phyloP scores from a whole-genome alignment of 2,113 vertebrate genomes.

The Pycnonotus jocosus region DNA sequence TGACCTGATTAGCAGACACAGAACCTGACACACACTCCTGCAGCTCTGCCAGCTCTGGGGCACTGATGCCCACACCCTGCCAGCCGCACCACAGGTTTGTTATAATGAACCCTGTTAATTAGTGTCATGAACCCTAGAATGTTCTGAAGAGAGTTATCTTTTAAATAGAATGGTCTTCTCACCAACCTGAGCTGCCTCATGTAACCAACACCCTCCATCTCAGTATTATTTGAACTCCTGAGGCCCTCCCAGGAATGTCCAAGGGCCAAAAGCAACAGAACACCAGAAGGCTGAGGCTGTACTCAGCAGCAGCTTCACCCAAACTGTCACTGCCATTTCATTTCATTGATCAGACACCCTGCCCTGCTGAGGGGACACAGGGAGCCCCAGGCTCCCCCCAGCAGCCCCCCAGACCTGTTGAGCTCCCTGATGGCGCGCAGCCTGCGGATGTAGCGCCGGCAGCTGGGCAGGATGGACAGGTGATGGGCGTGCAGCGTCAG shows the following conservation, averaged over 20 bases:
- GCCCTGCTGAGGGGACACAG: accelerated
- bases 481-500: conserved; percentile 95
- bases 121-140: background rate
- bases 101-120: background rate
- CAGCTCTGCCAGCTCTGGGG: background rate
- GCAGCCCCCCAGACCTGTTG: conserved; percentile 79
- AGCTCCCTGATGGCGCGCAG: conserved; percentile 94
- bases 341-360: background rate
- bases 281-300: accelerated
- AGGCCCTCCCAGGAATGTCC: background rate
- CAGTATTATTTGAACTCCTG: accelerated
- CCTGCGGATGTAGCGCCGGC: conserved; percentile 93
- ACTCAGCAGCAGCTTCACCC: background rate
- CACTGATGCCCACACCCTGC: background rate
- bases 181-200: background rate
- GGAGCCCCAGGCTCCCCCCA: no score
- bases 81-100: background rate
- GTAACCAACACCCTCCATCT: background rate
- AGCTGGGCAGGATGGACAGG: conserved; percentile 92
- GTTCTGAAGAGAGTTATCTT: background rate
- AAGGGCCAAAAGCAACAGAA: background rate
- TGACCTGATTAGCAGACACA: background rate
- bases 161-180: background rate
- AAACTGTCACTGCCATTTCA: accelerated
- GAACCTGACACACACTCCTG: background rate